phyloP scores from a whole-genome alignment of 2,888 invertebrate genomes.

The Tanytarsus gracilentus region DNA sequence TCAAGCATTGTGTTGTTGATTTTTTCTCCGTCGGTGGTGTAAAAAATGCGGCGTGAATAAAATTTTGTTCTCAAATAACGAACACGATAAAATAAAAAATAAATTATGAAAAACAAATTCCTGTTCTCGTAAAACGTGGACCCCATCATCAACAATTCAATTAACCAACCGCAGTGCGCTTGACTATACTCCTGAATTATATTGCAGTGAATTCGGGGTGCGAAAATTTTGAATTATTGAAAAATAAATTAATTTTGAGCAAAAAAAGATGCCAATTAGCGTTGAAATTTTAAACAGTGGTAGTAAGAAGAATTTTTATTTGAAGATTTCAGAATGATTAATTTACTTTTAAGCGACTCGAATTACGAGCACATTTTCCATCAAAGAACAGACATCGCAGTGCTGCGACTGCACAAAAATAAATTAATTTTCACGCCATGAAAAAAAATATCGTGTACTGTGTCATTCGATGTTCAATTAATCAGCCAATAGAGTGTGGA shows the following conservation, averaged over 20 bases:
- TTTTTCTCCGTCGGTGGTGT: no score
- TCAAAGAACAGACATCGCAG: neutral
- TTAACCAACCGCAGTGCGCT: no score
- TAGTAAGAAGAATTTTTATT: neutral
- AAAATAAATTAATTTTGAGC: conserved; percentile 13
- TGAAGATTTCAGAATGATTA: conserved; percentile 18
- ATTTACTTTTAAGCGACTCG: conserved; percentile 20
- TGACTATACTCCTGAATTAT: no score
- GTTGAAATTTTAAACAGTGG: neutral
- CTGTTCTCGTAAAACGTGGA: no score
- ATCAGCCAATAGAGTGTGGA: neutral
- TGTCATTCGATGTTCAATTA: conserved; percentile 20
- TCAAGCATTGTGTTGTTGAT: no score
- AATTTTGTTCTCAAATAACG: no score
- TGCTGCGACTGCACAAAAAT: neutral
- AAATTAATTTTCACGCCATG: neutral
- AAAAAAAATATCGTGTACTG: conserved; percentile 12
- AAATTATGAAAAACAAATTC: no score
- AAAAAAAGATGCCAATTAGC: conserved; percentile 20
- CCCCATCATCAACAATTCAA: no score
- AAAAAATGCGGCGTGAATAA: no score
- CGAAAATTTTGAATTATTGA: conserved; percentile 11
- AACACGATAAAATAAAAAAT: no score
- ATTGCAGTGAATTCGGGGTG: neutral
- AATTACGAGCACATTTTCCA: conserved; percentile 7